Percentiles rank a stretch among this genome's conserved stretches.
phyloP scores from a whole-genome alignment of 2,888 invertebrate species.

The Zhengitettix transpicula region DNA sequence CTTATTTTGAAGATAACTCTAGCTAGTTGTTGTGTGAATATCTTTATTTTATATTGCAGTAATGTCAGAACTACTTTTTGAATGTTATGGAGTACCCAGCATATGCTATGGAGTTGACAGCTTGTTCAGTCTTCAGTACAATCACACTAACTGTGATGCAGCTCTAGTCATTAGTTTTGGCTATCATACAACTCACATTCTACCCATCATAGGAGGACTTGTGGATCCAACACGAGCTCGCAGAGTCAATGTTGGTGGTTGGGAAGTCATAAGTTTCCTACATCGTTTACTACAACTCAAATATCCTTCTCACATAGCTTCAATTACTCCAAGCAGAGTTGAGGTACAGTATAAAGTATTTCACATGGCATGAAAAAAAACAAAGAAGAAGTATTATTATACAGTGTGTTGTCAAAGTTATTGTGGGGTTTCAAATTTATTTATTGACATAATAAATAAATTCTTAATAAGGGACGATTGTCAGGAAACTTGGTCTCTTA shows the following conservation, averaged over 20 bases:
- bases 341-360: conserved; percentile 35
- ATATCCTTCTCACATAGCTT: conserved; percentile 79
- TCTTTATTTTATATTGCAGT: conserved; percentile 38
- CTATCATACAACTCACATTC: conserved; percentile 73
- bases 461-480: too few species aligned
- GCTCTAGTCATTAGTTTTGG: conserved; percentile 72
- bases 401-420: too few species aligned
- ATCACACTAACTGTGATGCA: conserved; percentile 33
- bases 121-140: conserved; percentile 48
- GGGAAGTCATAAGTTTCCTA: conserved; percentile 67
- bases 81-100: conserved; percentile 76
- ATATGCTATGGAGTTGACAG: conserved; percentile 79
- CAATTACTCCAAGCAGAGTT: conserved; percentile 69
- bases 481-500: too few species aligned
- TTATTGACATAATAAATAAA: too few species aligned
- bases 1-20: too few species aligned
- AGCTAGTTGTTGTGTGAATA: not conserved
- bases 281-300: conserved; percentile 80
- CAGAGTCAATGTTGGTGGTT: conserved; percentile 76
- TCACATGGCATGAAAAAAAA: not conserved
- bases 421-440: too few species aligned
- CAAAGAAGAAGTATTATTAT: too few species aligned
- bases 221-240: conserved; percentile 53
- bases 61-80: conserved; percentile 87
- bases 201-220: conserved; percentile 60